Base-by-base conservation (phyloP, 2,888 invertebrate species). In the Hoplodrina ambigua region DNA sequence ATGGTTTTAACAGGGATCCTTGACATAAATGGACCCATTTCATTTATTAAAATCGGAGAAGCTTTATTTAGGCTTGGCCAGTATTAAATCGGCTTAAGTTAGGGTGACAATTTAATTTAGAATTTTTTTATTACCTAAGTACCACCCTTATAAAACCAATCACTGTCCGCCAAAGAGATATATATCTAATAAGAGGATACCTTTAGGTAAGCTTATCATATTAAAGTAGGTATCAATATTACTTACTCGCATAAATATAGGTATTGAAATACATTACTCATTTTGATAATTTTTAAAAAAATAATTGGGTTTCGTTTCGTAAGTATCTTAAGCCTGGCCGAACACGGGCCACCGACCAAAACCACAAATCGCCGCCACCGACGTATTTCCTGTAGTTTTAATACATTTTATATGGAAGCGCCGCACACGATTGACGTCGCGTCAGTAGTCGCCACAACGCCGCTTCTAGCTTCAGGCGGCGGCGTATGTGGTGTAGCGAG, bases 1-100 rank as follows among this genome's bases (percentile, higher is more conserved):
- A 72, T 75, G 70, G 71, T 80, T 82, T 81, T 82, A 80, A 74
- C 69, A 53, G 62, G 52, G 71, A 65, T 68, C 70, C 65, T 72
- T 66, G 68, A 68, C 69, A 55, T 70, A 81, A 81, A 81, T 69
- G 54, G 52, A 49, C 13, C 62, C 67, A 75, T 75, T 72, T 50
- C 70, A 78, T 67, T 78, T 74, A 66, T 55, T 52, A 55, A 69
- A 65, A 78, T 41, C 55, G 49, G 63, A 69, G 55, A 69, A 53
- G 33, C 57, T 69, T 56, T 56, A 74, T 67, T 61, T 44, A 56
- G n/a, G 30, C 44, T 4, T 60, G 50, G 52, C 8, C 49, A 54
- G 63, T 59, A 80, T 67, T 62, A 57, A 69, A 71, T 69, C 25
- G 44, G 69, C 64, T 66, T 66, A 60, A 58, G 52, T 62, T 52